Conservation (phyloP, 2,113 vertebrate species). For the Chrysochloris asiatica region DNA sequence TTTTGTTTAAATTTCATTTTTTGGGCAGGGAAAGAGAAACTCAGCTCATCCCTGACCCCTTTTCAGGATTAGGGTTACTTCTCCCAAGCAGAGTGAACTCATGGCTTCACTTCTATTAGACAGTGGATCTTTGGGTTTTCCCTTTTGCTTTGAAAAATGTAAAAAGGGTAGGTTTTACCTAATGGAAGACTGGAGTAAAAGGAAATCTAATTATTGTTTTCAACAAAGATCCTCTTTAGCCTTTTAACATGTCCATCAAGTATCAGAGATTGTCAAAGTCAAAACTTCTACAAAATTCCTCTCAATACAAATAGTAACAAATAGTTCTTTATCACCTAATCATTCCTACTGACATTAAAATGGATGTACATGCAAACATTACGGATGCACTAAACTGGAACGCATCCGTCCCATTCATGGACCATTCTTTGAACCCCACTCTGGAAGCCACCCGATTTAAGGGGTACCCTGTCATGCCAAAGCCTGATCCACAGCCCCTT, state of each 20-base stretch:
- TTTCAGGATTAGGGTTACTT: not conserved
- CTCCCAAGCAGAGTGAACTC: not conserved
- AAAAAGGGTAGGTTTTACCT: not conserved
- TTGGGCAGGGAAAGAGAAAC: conserved; percentile 17
- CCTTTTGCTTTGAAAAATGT: conserved; percentile 6
- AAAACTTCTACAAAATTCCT: not conserved
- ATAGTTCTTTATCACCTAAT: not conserved
- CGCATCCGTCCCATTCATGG: not conserved
- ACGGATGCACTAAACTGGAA: not conserved
- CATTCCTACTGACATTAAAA: not conserved
- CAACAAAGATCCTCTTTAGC: not conserved
- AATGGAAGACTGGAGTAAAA: not conserved
- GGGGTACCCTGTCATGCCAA: too few relatives aligned
- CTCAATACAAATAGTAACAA: not conserved
- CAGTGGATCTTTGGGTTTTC: not conserved
- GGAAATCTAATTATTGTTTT: not conserved
- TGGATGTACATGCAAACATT: not conserved
- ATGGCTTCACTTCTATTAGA: not conserved
- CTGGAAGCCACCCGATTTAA: not conserved
- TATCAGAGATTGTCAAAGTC: not conserved
- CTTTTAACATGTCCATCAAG: not conserved
- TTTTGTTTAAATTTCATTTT: not conserved
- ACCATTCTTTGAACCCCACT: not conserved
- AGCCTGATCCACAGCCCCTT: not conserved
- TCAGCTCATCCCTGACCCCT: not conserved